Evolutionary conservation across 30 jellyfish, hydroid and myxozoan genomes (phyloP).

Genomic region (Cassiopea andromeda): DNA sequence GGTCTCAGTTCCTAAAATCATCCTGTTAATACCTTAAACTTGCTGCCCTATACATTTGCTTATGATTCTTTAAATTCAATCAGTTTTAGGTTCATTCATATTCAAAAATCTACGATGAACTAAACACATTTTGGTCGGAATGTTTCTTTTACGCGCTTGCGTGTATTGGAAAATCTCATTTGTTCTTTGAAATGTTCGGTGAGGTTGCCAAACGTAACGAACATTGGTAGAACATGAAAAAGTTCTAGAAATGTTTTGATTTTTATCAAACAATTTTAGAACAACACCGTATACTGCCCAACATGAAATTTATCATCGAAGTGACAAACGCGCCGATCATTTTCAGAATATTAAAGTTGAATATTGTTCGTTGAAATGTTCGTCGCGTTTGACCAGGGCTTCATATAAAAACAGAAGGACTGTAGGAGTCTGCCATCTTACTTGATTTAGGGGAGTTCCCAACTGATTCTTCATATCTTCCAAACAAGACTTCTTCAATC

Average conservation of each 20-base stretch:
- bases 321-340: neutral
- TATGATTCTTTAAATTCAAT: too few species aligned
- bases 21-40: too few species aligned
- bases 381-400: neutral
- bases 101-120: neutral
- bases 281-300: neutral
- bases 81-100: too few species aligned
- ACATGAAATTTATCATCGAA: neutral
- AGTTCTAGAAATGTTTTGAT: neutral
- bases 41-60: too few species aligned
- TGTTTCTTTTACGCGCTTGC: slow-evolving; percentile 2
- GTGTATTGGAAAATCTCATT: neutral
- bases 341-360: neutral
- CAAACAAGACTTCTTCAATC: too few species aligned
- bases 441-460: too few species aligned
- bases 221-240: neutral
- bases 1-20: too few species aligned
- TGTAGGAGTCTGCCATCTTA: too few species aligned
- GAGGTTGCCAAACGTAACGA: neutral
- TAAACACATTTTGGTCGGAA: slow-evolving; percentile 1
- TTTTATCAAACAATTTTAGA: neutral
- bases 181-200: slow-evolving; percentile 15
- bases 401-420: too few species aligned
- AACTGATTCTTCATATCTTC: too few species aligned
- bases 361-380: neutral